Evolutionary conservation across 2,113 vertebrate species (phyloP).

Genomic region (Girardinichthys multiradiatus): DNA sequence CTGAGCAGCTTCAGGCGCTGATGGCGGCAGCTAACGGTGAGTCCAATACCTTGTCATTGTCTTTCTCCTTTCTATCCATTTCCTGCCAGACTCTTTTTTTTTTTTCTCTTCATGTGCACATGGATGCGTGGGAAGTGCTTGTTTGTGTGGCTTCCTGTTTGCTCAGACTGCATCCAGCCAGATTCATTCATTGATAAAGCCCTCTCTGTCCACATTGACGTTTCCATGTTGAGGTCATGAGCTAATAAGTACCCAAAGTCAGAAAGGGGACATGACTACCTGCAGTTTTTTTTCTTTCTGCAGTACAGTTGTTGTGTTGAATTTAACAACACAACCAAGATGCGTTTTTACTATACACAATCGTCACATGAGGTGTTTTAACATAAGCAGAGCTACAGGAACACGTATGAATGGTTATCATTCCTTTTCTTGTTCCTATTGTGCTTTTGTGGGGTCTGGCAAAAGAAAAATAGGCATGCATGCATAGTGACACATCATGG

Average conservation of each 20-base stretch:
- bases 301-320: slow-evolving; percentile 45
- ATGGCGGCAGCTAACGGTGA: slow-evolving; percentile 97
- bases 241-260: background rate
- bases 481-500: slow-evolving; percentile 35
- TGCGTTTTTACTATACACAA: slow-evolving; percentile 62
- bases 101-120: background rate
- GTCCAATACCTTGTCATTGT: slow-evolving; percentile 27
- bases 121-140: slow-evolving; percentile 8
- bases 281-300: slow-evolving; percentile 7
- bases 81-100: background rate
- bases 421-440: slow-evolving; percentile 14
- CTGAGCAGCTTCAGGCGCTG: slow-evolving; percentile 96
- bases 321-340: slow-evolving; percentile 45
- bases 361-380: slow-evolving; percentile 45
- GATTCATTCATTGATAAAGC: slow-evolving; percentile 45
- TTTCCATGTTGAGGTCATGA: slow-evolving; percentile 33
- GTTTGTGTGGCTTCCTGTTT: slow-evolving; percentile 40
- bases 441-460: slow-evolving; percentile 17
- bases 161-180: slow-evolving; percentile 36
- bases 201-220: slow-evolving; percentile 40
- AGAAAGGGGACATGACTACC: slow-evolving; percentile 6
- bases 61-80: background rate
- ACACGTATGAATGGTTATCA: slow-evolving; percentile 12
- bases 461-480: slow-evolving; percentile 7
- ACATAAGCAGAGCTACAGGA: slow-evolving; percentile 19